Percentiles rank a stretch among this genome's conserved stretches.
Evolutionary conservation across 2,888 invertebrate genomes (phyloP).

Genomic region (Brachycybe producta): DNA sequence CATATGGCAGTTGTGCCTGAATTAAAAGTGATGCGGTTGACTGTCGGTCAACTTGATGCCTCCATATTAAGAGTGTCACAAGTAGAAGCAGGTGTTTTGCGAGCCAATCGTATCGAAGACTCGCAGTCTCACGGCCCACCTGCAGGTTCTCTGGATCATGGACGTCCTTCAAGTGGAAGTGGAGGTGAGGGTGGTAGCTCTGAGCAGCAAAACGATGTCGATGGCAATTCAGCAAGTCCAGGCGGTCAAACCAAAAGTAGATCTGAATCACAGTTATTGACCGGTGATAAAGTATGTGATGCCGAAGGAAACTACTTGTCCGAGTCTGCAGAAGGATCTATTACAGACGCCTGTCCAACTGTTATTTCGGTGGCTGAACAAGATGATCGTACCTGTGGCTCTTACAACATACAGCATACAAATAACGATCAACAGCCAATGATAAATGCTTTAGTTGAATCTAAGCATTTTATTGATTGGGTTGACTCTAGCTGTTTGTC

Average conservation of each 20-base stretch:
- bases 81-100: constrained; percentile 7
- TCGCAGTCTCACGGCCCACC: background rate
- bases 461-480: too few species aligned
- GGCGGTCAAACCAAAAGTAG: background rate
- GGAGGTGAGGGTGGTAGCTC: too few species aligned
- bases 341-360: too few species aligned
- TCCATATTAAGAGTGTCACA: constrained; percentile 3
- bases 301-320: background rate
- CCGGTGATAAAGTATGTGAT: background rate
- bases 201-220: too few species aligned
- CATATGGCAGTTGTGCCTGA: constrained; percentile 1
- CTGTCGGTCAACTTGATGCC: constrained; percentile 9
- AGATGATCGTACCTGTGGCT: too few species aligned
- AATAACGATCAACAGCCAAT: too few species aligned
- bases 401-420: too few species aligned
- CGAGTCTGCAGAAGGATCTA: background rate
- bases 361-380: too few species aligned
- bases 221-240: background rate
- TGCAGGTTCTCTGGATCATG: too few species aligned
- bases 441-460: too few species aligned
- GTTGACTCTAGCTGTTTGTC: too few species aligned
- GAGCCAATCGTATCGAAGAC: constrained; percentile 1
- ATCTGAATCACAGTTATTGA: background rate
- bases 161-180: too few species aligned
- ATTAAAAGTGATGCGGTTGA: constrained; percentile 5